Percentiles rank a stretch among this genome's conserved stretches.
Evolutionary conservation across 2,113 vertebrate species (phyloP).

Genomic region (Tragelaphus imberbis): DNA sequence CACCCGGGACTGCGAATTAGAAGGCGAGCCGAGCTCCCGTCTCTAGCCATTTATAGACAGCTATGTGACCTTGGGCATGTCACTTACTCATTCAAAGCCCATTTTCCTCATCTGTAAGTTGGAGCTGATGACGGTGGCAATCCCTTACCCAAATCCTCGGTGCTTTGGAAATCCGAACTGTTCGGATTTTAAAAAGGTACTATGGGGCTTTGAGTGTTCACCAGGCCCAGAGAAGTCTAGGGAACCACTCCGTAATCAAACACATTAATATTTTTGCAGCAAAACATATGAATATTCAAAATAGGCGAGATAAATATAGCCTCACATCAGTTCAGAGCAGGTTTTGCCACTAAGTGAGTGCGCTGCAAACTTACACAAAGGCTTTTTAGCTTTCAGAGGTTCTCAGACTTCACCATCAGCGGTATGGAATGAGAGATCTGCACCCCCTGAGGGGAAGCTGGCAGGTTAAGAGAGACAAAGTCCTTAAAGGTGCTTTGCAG

Average conservation of each 20-base stretch:
- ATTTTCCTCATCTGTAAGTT: neutral
- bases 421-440: neutral
- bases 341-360: conserved; percentile 41
- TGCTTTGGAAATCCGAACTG: neutral
- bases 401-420: neutral
- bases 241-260: conserved; percentile 63
- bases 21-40: neutral
- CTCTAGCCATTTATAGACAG: conserved; percentile 43
- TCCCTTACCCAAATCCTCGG: neutral
- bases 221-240: neutral
- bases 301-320: conserved; percentile 59
- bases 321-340: conserved; percentile 11
- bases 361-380: conserved; percentile 22
- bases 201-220: neutral
- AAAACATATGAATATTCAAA: conserved; percentile 73
- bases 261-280: conserved; percentile 65
- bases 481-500: neutral
- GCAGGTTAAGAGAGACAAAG: neutral
- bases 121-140: neutral
- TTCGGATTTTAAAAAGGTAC: neutral
- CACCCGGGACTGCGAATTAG: neutral
- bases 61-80: neutral
- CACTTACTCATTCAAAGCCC: neutral
- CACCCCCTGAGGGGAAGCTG: neutral
- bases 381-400: conserved; percentile 1